Evolutionary conservation across 1,140 invertebrate species (phyloP), one percentile per base, ranked within the genome.

Genomic region (Cotesia vestalis): DNA sequence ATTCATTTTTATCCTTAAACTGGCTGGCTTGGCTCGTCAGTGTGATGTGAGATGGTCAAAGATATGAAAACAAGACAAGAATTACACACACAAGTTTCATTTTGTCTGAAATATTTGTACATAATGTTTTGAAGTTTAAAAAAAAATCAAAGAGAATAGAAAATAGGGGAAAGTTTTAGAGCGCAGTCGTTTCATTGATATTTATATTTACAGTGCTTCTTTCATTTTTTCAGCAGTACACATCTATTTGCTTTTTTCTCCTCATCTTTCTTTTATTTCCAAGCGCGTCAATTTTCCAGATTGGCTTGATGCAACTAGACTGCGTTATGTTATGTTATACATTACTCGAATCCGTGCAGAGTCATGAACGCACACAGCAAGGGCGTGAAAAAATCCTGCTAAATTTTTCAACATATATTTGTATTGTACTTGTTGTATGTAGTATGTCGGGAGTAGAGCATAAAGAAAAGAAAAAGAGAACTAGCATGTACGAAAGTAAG

Each of bases 31-130:
- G 12, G 36, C 51, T 14, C 20, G 59, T 69, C 67, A 61, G 11
- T 27, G n/a, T 55, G n/a, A 68, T 63, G 17, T 17, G 17, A 17
- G 3, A 38, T 36, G 40, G 5, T 46, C 40, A 46, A 46, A 69
- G 20, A 53, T 27, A 70, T 70, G 27, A 59, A 62, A 63, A 70
- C 69, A 70, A 62, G 69, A 70, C 69, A 52, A 27, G 57, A 70
- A 70, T 70, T 38, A 6, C 38, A 70, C 62, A 40, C 38, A 70
- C 62, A 27, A 52, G 35, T 62, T 35, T 70, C 59, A 62, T 70
- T 40, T 70, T 12, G 11, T 35, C 27, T 38, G 36, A 36, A 36
- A n/a, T 64, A 5, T 46, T 11, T 59, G 20, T 59, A 9, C n/a
- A 55, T 12, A 3, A 55, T 55, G 12, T n/a, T 12, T 12, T 12